Conservation (phyloP, 2,113 vertebrate species). For the Rhynchopsitta pachyrhyncha region DNA sequence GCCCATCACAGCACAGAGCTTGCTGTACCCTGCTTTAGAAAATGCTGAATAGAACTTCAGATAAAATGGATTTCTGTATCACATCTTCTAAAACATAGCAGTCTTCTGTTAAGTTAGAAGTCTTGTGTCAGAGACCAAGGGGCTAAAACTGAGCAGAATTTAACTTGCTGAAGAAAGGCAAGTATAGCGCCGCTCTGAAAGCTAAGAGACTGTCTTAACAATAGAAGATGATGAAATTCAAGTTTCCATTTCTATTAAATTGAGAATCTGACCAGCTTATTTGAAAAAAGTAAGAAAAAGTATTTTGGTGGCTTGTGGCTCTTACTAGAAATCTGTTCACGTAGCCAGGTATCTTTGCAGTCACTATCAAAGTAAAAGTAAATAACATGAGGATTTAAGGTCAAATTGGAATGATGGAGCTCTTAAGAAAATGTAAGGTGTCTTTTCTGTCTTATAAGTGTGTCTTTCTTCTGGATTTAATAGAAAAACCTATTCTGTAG, state of each 20-base stretch:
- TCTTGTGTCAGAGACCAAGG: not conserved
- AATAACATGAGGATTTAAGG: not conserved
- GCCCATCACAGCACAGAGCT: not conserved
- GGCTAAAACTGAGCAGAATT: not conserved
- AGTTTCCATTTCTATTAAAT: not conserved
- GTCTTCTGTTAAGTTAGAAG: not conserved
- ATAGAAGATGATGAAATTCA: not conserved
- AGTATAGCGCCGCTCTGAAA: not conserved
- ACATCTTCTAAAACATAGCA: rapidly evolving
- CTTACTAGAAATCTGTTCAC: not conserved
- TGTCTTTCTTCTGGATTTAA: not conserved
- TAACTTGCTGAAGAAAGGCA: not conserved
- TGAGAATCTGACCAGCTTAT: not conserved
- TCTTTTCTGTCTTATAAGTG: not conserved
- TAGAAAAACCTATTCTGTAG: not conserved
- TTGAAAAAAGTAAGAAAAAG: not conserved
- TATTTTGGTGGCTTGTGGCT: not conserved
- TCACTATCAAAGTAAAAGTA: not conserved
- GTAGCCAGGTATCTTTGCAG: not conserved
- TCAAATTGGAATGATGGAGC: not conserved
- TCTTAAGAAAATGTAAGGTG: not conserved
- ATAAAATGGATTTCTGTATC: not conserved
- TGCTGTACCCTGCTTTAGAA: not conserved
- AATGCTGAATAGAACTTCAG: not conserved
- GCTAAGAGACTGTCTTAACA: not conserved